Base-by-base conservation (phyloP, 2,888 invertebrate genomes). In the Belgica antarctica region DNA sequence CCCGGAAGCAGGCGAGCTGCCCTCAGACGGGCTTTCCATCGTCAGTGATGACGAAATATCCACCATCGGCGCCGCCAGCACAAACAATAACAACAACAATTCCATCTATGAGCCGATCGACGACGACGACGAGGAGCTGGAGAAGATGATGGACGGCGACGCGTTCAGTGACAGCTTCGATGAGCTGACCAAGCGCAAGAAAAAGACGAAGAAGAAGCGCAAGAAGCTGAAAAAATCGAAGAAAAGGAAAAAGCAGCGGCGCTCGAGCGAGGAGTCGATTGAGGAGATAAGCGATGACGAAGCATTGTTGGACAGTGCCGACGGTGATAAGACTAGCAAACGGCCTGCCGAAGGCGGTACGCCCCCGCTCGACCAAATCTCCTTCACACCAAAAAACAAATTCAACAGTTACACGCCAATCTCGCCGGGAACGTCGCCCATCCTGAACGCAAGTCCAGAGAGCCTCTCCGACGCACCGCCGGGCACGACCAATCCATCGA, bases 1-100 rank as follows among this genome's bases (percentile, higher is more conserved):
- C 76, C 91, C 92, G 1, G 94, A 94, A 83, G 90, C 92, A 52
- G 94, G 93, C 71, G 94, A 94, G 82, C 90, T 93, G 74, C 89
- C 90, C 78, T 90, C 89, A 76, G 89, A 88, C 77, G 86, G 85
- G 12, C 41, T 46, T 12, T 36, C 66, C 62, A 59, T 70, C 31
- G 31, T 66, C 41, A 61, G 31, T 19, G 71, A 71, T 24, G 70
- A 71, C 25, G 71, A 79, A 79, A 73, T 72, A 77, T 71, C 75
- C 75, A 73, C 76, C 76, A 72, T 76, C 75, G 62, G 62, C 70
- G 46, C 76, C 77, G 63, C 15, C 34, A 52, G 5, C 1, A 61
- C 62, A 15, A 34, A 69, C 63, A n/a, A n/a, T n/a, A 69, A 68
- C 2, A 19, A 72, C 72, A 72, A 71, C 1, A 61, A 72, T 17